Base-by-base conservation (phyloP, 2,888 invertebrate genomes). In the Scotopteryx bipunctaria region DNA sequence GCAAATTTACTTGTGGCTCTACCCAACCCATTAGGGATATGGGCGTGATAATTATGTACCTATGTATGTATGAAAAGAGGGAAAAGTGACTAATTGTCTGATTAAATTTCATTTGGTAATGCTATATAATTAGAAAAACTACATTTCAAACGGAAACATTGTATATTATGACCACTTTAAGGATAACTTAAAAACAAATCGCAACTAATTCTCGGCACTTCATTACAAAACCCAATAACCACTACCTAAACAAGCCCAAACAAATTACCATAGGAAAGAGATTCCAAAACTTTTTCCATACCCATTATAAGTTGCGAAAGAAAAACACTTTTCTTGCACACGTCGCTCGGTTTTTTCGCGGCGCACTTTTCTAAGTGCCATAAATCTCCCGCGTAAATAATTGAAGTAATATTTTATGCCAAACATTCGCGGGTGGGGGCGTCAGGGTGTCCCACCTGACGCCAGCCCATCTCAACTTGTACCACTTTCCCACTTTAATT, bases 381-480 rank as follows among this genome's bases (percentile, higher is more conserved):
- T 90, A 90, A 90, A 90, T 90, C 90, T 90, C 76, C 81, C 86
- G 84, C 86, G 89, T 91, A 91, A 91, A 91, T 91, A 91, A 91
- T 91, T 91, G 91, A 91, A 91, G 90, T 91, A 87, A 91, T 91
- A 91, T 91, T 91, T 91, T 91, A 91, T 90, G 90, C 90, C 90
- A 86, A 90, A 88, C 89, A 89, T 90, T 88, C 87, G 86, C 83
- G 85, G 77, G 81, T 83, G 83, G 86, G 78, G 81, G 76, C 82
- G 87, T 81, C 81, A 80, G 81, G 55, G 58, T n/a, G n/a, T 36
- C 66, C 81, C 88, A 86, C 88, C 90, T 88, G 87, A 86, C 83
- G 71, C 81, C 82, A 77, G 79, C 77, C 75, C 76, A 80, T 63
- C 63, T 57, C 75, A 86, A 88, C 86, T 89, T 87, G 87, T 86